Evolutionary conservation across 2,888 invertebrate genomes (phyloP).

Genomic region (Atethmia centrago): DNA sequence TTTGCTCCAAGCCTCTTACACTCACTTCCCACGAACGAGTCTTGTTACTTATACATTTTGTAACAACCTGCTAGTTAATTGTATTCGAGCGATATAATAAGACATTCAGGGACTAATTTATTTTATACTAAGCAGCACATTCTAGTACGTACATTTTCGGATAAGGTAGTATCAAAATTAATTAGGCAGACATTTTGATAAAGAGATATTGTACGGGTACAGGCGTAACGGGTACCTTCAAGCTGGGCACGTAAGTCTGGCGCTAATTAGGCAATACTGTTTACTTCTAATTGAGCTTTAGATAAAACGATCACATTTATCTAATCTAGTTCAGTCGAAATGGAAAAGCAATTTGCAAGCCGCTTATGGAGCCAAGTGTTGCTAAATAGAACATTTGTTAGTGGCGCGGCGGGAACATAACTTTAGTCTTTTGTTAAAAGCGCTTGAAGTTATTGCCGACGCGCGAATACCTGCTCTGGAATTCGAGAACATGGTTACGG

Average conservation of each 20-base stretch:
- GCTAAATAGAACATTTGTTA: conserved; percentile 58
- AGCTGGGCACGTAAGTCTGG: conserved; percentile 5
- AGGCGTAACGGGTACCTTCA: conserved; percentile 20
- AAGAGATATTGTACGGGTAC: conserved; percentile 27
- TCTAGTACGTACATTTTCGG: conserved; percentile 28
- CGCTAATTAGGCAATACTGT: conserved; percentile 32
- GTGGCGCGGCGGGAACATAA: conserved; percentile 9
- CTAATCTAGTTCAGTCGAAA: conserved; percentile 61
- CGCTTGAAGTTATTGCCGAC: conserved; percentile 19
- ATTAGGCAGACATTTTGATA: conserved; percentile 42
- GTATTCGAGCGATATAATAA: conserved; percentile 11
- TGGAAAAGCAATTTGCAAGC: conserved; percentile 58
- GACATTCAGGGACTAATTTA: conserved; percentile 20
- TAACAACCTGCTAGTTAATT: conserved; percentile 10
- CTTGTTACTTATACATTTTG: conserved; percentile 4
- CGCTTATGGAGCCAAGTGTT: conserved; percentile 47
- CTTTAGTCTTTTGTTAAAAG: conserved; percentile 43
- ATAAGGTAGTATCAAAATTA: conserved; percentile 35
- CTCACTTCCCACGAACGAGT: background rate
- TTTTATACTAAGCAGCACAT: conserved; percentile 24
- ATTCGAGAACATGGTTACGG: conserved; percentile 4
- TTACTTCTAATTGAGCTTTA: conserved; percentile 61
- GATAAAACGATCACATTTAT: conserved; percentile 66
- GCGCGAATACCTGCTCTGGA: conserved; percentile 16
- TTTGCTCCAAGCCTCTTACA: background rate